phyloP scores from a whole-genome alignment of 2,888 invertebrate genomes.

The Leptura quadrifasciata region DNA sequence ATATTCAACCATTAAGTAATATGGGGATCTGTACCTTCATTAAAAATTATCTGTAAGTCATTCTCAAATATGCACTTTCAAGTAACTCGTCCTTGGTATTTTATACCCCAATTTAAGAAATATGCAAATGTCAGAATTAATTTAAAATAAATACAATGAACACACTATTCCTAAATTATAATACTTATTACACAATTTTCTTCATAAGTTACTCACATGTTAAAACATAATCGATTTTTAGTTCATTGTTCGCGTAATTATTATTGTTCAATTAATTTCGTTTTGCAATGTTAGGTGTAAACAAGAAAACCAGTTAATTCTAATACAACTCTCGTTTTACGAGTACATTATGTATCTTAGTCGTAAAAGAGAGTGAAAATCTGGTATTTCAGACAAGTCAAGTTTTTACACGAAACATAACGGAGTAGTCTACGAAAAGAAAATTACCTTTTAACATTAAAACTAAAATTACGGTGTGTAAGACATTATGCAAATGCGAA shows the following conservation, averaged over 20 bases:
- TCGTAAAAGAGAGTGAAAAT: slow-evolving; percentile 3
- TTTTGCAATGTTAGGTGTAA: slow-evolving; percentile 13
- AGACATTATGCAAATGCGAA: not conserved
- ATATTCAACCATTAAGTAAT: slow-evolving; percentile 17
- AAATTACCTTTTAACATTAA: not conserved
- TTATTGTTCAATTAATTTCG: slow-evolving; percentile 5
- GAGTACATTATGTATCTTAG: not conserved
- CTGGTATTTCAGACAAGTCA: not conserved
- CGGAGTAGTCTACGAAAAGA: not conserved
- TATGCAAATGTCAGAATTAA: slow-evolving; percentile 35
- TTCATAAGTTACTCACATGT: not conserved
- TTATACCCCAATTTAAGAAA: slow-evolving; percentile 1
- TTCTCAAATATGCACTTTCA: not conserved
- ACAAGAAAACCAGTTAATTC: slow-evolving; percentile 7
- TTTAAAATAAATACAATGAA: slow-evolving; percentile 24
- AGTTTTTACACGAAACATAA: not conserved
- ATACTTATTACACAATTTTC: slow-evolving; percentile 8
- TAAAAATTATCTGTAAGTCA: not conserved
- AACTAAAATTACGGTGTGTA: not conserved
- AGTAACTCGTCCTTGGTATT: slow-evolving; percentile 27
- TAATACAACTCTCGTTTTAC: not conserved
- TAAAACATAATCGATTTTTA: slow-evolving; percentile 12
- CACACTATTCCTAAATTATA: slow-evolving; percentile 14
- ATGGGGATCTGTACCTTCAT: not conserved
- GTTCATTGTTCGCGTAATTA: slow-evolving; percentile 9